Evolutionary conservation across 1,140 invertebrate species (phyloP).

Genomic region (Aphidius ervi): DNA sequence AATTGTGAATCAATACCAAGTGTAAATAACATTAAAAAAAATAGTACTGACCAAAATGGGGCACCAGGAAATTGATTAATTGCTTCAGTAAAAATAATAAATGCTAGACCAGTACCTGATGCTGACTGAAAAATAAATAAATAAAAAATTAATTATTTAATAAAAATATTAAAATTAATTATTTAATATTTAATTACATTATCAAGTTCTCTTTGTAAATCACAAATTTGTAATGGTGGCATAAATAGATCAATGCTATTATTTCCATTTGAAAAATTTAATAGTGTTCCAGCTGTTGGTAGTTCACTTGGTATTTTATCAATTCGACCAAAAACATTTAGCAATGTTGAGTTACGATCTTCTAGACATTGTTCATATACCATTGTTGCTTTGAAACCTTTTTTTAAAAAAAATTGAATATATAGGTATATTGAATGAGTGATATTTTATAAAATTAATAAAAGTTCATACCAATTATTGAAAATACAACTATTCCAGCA

Average conservation of each 20-base stretch:
- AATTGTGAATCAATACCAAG: constrained; percentile 95
- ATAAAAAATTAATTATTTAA: not conserved
- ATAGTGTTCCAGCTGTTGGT: constrained; percentile 53
- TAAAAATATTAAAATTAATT: not conserved
- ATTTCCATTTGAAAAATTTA: constrained; percentile 57
- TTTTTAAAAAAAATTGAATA: not conserved
- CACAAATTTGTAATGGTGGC: constrained; percentile 69
- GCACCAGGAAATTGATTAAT: constrained; percentile 94
- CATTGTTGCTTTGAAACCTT: constrained; percentile 85
- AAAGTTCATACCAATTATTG: constrained; percentile 74
- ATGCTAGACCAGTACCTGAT: constrained; percentile 87
- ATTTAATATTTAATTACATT: constrained; percentile 65
- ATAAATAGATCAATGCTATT: constrained; percentile 58
- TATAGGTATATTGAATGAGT: not conserved
- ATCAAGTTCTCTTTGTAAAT: constrained; percentile 81
- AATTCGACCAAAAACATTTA: constrained; percentile 54
- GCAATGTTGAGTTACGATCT: constrained; percentile 59
- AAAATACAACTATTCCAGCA: constrained; percentile 96
- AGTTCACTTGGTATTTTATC: constrained; percentile 51
- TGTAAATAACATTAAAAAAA: constrained; percentile 94
- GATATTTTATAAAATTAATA: not conserved
- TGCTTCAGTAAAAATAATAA: constrained; percentile 94
- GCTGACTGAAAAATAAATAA: constrained; percentile 68
- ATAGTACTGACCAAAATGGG: constrained; percentile 90
- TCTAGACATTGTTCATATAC: constrained; percentile 73